These are phyloP conservation scores for Ophraella communa DNA, from an alignment of 2,888 invertebrate species.

Conservation along the genomic window DNA sequence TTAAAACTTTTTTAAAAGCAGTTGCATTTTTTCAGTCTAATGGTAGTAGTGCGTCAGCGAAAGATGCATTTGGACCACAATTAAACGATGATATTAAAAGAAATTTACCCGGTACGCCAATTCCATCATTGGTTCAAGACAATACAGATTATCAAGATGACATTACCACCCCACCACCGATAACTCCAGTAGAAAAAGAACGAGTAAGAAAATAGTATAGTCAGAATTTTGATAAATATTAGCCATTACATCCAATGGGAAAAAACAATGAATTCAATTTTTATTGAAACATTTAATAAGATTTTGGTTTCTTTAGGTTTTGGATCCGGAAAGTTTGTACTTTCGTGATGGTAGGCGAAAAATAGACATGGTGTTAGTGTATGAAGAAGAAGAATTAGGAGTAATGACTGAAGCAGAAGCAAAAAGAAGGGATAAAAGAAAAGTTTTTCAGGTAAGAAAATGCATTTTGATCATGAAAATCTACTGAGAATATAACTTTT, in stretches of 20 bases:
- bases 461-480: not conserved
- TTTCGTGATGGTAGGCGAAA: slow-evolving; percentile 80
- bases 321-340: slow-evolving; percentile 74
- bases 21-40: slow-evolving; percentile 42
- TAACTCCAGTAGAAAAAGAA: slow-evolving; percentile 52
- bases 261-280: too few species aligned
- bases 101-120: slow-evolving; percentile 58
- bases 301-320: slow-evolving; percentile 43
- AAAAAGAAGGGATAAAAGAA: slow-evolving; percentile 71
- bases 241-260: too few species aligned
- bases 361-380: slow-evolving; percentile 89
- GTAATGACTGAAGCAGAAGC: slow-evolving; percentile 84
- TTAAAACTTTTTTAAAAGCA: too few species aligned
- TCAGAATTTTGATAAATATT: too few species aligned
- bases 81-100: slow-evolving; percentile 49
- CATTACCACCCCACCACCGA: slow-evolving; percentile 35
- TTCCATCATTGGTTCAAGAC: slow-evolving; percentile 57
- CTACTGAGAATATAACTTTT: too few species aligned
- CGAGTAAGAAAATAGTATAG: slow-evolving; percentile 30
- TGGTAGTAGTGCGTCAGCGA: slow-evolving; percentile 41
- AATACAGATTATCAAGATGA: slow-evolving; percentile 34
- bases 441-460: slow-evolving; percentile 68
- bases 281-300: too few species aligned
- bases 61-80: slow-evolving; percentile 64
- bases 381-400: slow-evolving; percentile 79